Evolutionary conservation across 2,797 vertebrate species (phyloP).

Genomic region (Notamacropus eugenii): DNA sequence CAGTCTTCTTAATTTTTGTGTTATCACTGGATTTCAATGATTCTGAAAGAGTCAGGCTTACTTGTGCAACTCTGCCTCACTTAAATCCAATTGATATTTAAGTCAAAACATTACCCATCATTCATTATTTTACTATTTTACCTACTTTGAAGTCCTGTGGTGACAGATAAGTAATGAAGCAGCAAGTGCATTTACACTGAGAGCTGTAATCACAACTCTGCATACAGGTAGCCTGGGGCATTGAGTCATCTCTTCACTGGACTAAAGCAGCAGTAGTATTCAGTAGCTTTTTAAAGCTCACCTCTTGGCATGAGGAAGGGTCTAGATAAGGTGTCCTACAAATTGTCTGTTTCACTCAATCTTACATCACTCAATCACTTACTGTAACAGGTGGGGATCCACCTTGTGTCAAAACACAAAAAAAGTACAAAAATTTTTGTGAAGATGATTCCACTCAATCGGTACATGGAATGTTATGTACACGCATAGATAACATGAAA

Average conservation of each 20-base stretch:
- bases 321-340: not conserved
- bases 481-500: no score
- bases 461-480: not conserved
- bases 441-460: not conserved
- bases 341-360: not conserved
- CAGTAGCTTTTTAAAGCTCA: not conserved
- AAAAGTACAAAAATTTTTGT: not conserved
- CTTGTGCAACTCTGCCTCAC: not conserved
- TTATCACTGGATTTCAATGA: not conserved
- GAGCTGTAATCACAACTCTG: not conserved
- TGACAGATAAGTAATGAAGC: no score
- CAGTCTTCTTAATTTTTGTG: not conserved
- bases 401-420: not conserved
- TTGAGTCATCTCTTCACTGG: not conserved
- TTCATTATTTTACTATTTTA: not conserved
- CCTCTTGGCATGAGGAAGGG: not conserved
- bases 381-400: not conserved
- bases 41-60: not conserved
- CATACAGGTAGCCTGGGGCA: not conserved
- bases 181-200: no score
- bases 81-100: not conserved
- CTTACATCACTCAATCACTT: not conserved
- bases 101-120: not conserved
- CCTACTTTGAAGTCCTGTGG: no score
- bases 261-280: not conserved